These are phyloP conservation scores for Oryzias woworae DNA, from an alignment of 2,113 vertebrate genomes.

Conservation along the genomic window DNA sequence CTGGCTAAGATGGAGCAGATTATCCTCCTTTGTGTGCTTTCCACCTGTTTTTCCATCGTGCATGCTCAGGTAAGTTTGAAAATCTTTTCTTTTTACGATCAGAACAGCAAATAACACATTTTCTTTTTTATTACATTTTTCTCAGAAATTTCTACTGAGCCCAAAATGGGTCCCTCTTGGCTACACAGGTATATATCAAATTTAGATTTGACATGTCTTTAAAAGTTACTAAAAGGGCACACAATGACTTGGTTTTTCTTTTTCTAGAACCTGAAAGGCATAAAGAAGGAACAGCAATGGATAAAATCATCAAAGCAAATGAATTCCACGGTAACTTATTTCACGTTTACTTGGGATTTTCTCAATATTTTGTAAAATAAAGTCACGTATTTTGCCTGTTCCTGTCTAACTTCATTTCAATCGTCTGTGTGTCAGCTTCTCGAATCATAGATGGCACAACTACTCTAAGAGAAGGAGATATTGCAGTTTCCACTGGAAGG, in stretches of 20 bases:
- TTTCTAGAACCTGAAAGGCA: conserved; percentile 43
- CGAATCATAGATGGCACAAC: conserved; percentile 52
- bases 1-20: conserved; percentile 57
- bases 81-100: not conserved
- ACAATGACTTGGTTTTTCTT: conserved; percentile 15
- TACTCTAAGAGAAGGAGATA: conserved; percentile 73
- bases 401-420: not conserved
- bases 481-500: conserved; percentile 64
- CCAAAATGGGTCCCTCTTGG: conserved; percentile 54
- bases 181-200: conserved; percentile 52
- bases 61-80: conserved; percentile 67
- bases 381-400: not conserved
- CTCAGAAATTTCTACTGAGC: conserved; percentile 61
- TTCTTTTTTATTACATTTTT: conserved; percentile 5
- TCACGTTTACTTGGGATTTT: not conserved
- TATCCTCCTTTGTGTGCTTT: conserved; percentile 59
- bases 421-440: conserved; percentile 39
- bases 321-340: conserved; percentile 61
- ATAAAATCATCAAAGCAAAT: conserved; percentile 75
- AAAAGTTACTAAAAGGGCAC: not conserved
- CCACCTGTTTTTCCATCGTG: conserved; percentile 39
- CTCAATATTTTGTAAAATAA: not conserved
- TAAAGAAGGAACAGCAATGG: conserved; percentile 67
- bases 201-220: not conserved
- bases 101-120: not conserved